Evolutionary conservation across 1,140 invertebrate species (phyloP).

Genomic region (Ceratosolen solmsi): DNA sequence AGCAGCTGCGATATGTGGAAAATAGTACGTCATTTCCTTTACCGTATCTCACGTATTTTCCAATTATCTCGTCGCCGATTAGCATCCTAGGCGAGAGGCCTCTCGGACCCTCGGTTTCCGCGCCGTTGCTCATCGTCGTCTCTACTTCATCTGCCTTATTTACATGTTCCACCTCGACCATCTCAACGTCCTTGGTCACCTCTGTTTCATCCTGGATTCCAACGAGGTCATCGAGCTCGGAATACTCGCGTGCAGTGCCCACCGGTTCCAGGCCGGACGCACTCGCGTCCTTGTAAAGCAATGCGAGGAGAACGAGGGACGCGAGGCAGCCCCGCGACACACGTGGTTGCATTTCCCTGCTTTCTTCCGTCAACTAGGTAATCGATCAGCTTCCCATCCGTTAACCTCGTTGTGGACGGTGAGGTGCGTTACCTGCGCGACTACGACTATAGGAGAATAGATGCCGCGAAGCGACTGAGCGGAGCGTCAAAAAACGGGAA

Average conservation of each 20-base stretch:
- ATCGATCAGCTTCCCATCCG: conserved; percentile 20
- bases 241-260: neutral
- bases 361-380: neutral
- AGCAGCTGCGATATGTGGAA: neutral
- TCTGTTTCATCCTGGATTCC: neutral
- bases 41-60: conserved; percentile 69
- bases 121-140: neutral
- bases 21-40: conserved; percentile 55
- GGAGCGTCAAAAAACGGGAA: conserved; percentile 8
- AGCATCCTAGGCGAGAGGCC: conserved; percentile 34
- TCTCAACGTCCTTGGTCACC: neutral
- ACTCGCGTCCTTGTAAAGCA: neutral
- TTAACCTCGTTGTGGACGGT: neutral
- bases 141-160: conserved; percentile 38
- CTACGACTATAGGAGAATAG: neutral
- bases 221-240: conserved; percentile 20
- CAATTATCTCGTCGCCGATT: conserved; percentile 51
- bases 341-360: neutral
- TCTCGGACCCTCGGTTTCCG: neutral
- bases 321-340: neutral
- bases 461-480: conserved; percentile 9
- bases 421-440: neutral
- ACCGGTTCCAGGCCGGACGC: conserved; percentile 13
- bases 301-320: neutral
- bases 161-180: neutral